Base-by-base conservation (phyloP, 2,113 vertebrate genomes). In the Oncorhynchus clarkii region DNA sequence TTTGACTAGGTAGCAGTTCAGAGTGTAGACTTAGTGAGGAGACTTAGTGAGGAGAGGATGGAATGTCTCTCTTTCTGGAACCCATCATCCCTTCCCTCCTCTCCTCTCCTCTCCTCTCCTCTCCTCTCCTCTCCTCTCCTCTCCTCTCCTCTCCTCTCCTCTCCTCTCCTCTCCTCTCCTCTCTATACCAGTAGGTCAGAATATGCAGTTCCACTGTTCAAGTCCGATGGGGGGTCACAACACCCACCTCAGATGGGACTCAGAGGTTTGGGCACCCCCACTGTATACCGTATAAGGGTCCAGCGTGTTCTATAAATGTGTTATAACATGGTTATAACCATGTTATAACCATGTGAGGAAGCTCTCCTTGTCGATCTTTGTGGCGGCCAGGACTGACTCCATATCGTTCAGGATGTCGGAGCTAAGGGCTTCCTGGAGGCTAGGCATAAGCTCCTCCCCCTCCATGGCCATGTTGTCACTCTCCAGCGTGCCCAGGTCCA, bases 361-460 rank as follows among this genome's bases (percentile, higher is more conserved):
- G 92, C 96, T 99, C 91, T 99, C 98, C 94, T 99, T 99, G 93
- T 99, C 98, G 77, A 99, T 95, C 95, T 97, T 99, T 94, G 96
- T 98, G 87, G 96, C 97, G 78, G 96, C 96, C 90, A 99, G 92
- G 85, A 99, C 97, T 13, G 98, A 97, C 86, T 99, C 98, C 97
- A 99, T 99, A 93, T 99, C 98, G 80, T 97, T 99, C 83, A 99
- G 95, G 93, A 99, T 97, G 93, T 99, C 98, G 2, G 97, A 99
- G 91, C 97, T 99, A 89, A 99, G 93, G 48, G 96, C 97, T 88
- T 99, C 98, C 93, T 99, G 97, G 79, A 99, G 96, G 82, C 97
- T 99, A 83, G 98, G 97, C 98, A 99, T 99, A 86, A 99, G 91
- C 94, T 99, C 98, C 77, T 99, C 98, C 31, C 98, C 95, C 92